A percentile compares a stretch with the other conserved stretches of the same genome.
Conservation (phyloP, 2,888 invertebrate genomes). For the Iphiclides podalirius region DNA sequence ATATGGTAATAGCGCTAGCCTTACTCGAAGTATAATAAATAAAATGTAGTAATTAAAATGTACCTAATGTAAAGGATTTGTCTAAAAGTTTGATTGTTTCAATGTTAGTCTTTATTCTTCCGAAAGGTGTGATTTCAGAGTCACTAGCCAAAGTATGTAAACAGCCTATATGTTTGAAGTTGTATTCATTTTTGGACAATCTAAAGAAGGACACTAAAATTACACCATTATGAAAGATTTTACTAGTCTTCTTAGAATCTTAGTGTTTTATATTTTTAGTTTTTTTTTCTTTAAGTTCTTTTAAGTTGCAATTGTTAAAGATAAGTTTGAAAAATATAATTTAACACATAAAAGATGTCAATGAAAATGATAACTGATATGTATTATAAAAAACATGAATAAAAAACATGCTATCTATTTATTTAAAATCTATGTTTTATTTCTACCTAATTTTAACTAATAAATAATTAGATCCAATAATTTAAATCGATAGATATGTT, state of each 20-base stretch:
- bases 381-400: constrained; percentile 32
- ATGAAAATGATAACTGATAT: constrained; percentile 32
- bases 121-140: constrained; percentile 16
- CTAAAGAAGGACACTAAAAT: constrained; percentile 16
- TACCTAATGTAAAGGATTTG: too few species aligned
- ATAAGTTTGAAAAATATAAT: constrained; percentile 11
- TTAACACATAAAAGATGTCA: constrained; percentile 11
- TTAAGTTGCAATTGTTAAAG: constrained; percentile 6
- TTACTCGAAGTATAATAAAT: not conserved
- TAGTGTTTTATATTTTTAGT: constrained; percentile 31
- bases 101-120: not conserved
- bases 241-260: constrained; percentile 51
- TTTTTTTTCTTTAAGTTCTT: constrained; percentile 21
- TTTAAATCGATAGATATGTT: too few species aligned
- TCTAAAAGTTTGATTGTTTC: not conserved
- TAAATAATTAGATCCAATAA: too few species aligned
- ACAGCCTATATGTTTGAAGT: constrained; percentile 2
- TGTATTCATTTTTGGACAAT: not conserved
- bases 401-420: constrained; percentile 31
- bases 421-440: constrained; percentile 30
- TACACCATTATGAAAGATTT: constrained; percentile 27
- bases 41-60: too few species aligned
- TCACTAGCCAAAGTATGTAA: not conserved
- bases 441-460: too few species aligned
- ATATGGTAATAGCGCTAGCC: too few species aligned